Evolutionary conservation across 2,797 vertebrate species (phyloP).

Genomic region (Leontocebus nigricollis): DNA sequence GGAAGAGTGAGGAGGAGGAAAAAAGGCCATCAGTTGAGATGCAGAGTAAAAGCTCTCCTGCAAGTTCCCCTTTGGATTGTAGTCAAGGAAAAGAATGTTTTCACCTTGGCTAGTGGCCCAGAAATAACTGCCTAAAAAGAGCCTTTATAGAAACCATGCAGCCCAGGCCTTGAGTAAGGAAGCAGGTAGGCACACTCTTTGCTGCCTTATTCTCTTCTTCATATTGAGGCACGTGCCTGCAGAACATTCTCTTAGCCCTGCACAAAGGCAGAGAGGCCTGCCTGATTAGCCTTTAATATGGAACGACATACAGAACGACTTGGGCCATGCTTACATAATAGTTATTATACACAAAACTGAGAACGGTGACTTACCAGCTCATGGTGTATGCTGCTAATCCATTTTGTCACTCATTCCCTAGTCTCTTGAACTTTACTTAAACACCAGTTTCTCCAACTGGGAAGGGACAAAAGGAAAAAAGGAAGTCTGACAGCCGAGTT

Average conservation of each 20-base stretch:
- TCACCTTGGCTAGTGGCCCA: not conserved
- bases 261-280: not conserved
- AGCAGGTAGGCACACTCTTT: not conserved
- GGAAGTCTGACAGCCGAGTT: not conserved
- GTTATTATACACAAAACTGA: not conserved
- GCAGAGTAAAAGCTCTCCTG: not conserved
- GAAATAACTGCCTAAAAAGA: conserved; percentile 37
- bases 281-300: not conserved
- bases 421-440: not conserved
- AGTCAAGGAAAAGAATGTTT: conserved; percentile 14
- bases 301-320: not conserved
- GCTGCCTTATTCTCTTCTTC: not conserved
- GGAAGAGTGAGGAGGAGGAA: not conserved
- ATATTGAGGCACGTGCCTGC: not conserved
- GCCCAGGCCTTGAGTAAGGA: not conserved
- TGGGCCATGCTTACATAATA: not conserved
- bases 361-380: not conserved
- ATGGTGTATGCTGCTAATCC: not conserved
- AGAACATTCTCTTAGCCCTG: not conserved
- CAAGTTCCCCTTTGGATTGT: not conserved
- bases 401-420: not conserved
- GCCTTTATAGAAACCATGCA: not conserved
- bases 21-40: not conserved
- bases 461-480: not conserved
- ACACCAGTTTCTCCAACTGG: not conserved